These are phyloP conservation scores for Luidia sarsii DNA, from an alignment of 53 echinoderm and acorn worm genomes.

Conservation along the genomic window DNA sequence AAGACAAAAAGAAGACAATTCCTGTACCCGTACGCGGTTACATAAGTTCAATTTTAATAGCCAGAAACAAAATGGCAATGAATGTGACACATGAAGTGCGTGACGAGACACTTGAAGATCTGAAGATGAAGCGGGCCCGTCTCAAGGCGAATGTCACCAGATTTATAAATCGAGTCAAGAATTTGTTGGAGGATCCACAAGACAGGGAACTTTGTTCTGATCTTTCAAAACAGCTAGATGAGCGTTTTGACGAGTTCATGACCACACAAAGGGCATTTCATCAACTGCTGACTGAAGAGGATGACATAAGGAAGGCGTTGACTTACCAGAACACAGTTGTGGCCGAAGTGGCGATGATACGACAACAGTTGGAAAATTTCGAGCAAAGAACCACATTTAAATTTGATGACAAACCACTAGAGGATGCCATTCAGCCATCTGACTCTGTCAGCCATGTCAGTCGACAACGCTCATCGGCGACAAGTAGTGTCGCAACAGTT, in stretches of 20 bases:
- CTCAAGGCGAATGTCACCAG: neutral
- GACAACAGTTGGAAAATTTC: neutral
- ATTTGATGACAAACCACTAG: neutral
- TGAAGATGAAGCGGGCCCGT: neutral
- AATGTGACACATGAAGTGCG: neutral
- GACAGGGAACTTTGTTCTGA: too few species aligned
- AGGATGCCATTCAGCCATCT: neutral
- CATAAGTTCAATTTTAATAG: conserved; percentile 1
- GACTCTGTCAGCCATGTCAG: neutral
- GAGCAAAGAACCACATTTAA: neutral
- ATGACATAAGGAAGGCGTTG: neutral
- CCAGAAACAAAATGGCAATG: neutral
- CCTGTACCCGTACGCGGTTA: neutral
- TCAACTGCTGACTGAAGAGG: neutral
- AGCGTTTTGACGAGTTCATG: neutral
- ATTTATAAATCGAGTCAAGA: neutral
- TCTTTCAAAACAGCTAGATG: neutral
- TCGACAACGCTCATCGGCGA: neutral
- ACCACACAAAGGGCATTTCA: neutral
- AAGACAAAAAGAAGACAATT: too few species aligned
- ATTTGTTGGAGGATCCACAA: neutral
- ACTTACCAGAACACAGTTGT: conserved; percentile 7
- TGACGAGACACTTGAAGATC: neutral
- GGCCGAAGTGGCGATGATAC: neutral
- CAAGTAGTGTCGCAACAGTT: neutral